Evolutionary conservation across 2,113 vertebrate genomes (phyloP).

Genomic region (Etheostoma cragini): DNA sequence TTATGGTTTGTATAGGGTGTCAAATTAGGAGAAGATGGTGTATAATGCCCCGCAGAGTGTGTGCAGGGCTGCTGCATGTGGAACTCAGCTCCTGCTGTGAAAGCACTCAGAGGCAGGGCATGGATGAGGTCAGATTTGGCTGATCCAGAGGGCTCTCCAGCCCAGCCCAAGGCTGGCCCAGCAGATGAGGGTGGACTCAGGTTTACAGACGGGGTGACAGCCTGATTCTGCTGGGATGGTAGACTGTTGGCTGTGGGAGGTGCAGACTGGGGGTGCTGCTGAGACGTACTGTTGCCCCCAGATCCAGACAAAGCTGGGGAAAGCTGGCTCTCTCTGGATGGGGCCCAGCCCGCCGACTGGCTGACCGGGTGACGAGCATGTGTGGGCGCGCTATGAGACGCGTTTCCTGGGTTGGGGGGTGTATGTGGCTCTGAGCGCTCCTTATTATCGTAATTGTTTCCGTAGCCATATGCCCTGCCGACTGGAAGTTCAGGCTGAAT

Average conservation of each 20-base stretch:
- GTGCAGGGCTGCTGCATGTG: slow-evolving; percentile 55
- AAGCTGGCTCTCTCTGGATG: slow-evolving; percentile 57
- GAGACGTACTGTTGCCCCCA: slow-evolving; percentile 45
- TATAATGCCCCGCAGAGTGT: slow-evolving; percentile 44
- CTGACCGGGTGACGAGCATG: slow-evolving; percentile 57
- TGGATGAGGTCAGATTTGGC: slow-evolving; percentile 60
- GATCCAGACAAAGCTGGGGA: slow-evolving; percentile 53
- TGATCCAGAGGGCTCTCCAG: slow-evolving; percentile 28
- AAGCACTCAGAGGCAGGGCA: slow-evolving; percentile 70
- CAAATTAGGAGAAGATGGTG: slow-evolving; percentile 38
- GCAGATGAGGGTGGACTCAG: slow-evolving; percentile 43
- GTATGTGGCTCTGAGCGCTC: slow-evolving; percentile 63
- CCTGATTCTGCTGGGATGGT: slow-evolving; percentile 52
- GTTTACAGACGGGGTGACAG: slow-evolving; percentile 38
- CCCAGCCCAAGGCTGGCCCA: slow-evolving; percentile 34
- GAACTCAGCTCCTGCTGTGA: slow-evolving; percentile 69
- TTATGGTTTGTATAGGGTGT: slow-evolving; percentile 61
- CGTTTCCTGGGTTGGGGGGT: slow-evolving; percentile 56
- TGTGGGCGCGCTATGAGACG: slow-evolving; percentile 46
- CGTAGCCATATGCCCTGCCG: slow-evolving; percentile 71
- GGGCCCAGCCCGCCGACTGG: slow-evolving; percentile 62
- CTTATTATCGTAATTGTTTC: slow-evolving; percentile 78
- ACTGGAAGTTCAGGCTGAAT: slow-evolving; percentile 64
- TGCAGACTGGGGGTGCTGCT: slow-evolving; percentile 51
- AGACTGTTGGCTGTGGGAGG: slow-evolving; percentile 69